A percentile compares a stretch with the other conserved stretches of the same genome.
Evolutionary conservation across 2,113 vertebrate genomes (phyloP).

Genomic region (Todiramphus chloris): DNA sequence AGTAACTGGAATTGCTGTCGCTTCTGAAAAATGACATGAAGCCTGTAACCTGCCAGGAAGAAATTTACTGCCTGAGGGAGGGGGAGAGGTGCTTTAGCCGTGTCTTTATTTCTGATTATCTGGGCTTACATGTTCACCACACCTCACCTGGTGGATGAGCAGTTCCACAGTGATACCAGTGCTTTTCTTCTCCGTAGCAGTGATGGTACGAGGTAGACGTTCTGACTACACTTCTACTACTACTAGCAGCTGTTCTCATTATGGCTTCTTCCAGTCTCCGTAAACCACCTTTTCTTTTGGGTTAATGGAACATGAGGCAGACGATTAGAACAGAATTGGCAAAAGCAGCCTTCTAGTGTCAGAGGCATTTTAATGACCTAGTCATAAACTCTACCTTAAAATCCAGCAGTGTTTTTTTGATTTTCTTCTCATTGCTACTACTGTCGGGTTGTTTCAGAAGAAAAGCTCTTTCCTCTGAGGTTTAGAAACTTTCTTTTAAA

Average conservation of each 20-base stretch:
- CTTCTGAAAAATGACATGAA: neutral
- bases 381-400: neutral
- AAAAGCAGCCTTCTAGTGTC: neutral
- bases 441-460: neutral
- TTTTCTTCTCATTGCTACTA: neutral
- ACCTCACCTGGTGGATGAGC: neutral
- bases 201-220: neutral
- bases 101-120: neutral
- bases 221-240: neutral
- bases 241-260: neutral
- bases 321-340: neutral
- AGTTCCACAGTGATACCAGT: neutral
- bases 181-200: neutral
- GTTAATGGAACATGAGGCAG: neutral
- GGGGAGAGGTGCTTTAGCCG: rapidly evolving
- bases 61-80: neutral
- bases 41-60: neutral
- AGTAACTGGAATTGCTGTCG: neutral
- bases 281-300: neutral
- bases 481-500: neutral
- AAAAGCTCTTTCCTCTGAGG: neutral
- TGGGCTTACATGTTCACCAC: neutral
- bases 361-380: neutral
- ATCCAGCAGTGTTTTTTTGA: neutral
- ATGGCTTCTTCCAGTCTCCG: neutral